phyloP scores from a whole-genome alignment of 1,140 invertebrate genomes.

The Globodera rostochiensis region DNA sequence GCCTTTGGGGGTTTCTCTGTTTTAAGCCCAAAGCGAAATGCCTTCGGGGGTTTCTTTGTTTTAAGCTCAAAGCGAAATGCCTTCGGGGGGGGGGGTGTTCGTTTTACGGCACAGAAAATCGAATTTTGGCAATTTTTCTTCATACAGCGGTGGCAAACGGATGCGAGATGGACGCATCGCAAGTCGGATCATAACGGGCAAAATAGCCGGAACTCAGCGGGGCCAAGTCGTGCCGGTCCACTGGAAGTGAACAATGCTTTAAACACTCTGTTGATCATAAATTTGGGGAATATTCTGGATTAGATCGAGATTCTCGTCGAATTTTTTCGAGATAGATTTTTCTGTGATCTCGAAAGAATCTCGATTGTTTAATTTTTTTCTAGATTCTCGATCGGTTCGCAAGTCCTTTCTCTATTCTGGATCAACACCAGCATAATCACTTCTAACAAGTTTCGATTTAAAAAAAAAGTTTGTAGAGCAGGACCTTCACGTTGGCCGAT shows the following conservation, averaged over 20 bases:
- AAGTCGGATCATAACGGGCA: slow-evolving; percentile 58
- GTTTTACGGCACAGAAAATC: neutral
- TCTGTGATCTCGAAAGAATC: no score
- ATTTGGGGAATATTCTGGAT: neutral
- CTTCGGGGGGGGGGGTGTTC: slow-evolving; percentile 9
- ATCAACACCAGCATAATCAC: no score
- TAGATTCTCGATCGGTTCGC: neutral
- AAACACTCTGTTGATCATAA: no score
- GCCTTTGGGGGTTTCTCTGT: slow-evolving; percentile 53
- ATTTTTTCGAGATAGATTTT: no score
- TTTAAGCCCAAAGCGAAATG: slow-evolving; percentile 64
- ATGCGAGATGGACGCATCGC: slow-evolving; percentile 64
- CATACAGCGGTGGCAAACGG: slow-evolving; percentile 67
- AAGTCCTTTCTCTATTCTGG: no score
- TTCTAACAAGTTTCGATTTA: no score
- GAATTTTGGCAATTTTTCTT: neutral
- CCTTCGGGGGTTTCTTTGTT: slow-evolving; percentile 42
- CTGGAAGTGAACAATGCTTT: neutral
- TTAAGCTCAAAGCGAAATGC: slow-evolving; percentile 69
- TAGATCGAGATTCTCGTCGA: neutral
- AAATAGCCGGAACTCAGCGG: slow-evolving; percentile 32
- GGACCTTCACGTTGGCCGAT: slow-evolving; percentile 80
- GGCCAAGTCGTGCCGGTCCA: slow-evolving; percentile 28
- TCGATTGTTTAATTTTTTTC: no score
- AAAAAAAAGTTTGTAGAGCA: no score